Percentiles rank a stretch among this genome's conserved stretches.
Conservation (phyloP, 1,140 invertebrate species). For the Diploscapter pachys region DNA sequence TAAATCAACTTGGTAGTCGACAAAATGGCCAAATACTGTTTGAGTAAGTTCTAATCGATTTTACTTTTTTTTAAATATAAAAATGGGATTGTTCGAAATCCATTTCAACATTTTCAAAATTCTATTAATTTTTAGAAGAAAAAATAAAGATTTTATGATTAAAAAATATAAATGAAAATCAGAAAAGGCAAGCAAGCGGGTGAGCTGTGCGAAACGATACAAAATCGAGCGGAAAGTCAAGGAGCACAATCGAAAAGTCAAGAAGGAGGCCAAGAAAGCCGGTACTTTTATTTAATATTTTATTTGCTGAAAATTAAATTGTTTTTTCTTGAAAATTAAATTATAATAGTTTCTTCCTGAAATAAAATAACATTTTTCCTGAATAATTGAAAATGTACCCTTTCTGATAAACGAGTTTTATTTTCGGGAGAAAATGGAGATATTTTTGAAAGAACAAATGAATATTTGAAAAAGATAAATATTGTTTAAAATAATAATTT, state of each 20-base stretch:
- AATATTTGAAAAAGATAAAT: too few species aligned
- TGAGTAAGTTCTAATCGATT: conserved; percentile 30
- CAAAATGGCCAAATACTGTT: conserved; percentile 42
- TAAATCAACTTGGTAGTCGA: too few species aligned
- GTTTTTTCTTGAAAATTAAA: background rate
- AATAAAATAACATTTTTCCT: background rate
- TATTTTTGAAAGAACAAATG: too few species aligned
- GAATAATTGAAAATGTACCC: too few species aligned
- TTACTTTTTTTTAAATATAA: too few species aligned
- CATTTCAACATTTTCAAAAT: background rate
- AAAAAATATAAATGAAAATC: conserved; percentile 30
- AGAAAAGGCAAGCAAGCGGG: conserved; percentile 60
- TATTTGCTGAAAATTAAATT: background rate
- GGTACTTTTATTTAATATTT: background rate
- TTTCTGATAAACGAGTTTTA: too few species aligned
- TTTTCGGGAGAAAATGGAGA: too few species aligned
- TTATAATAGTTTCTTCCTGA: conserved; percentile 19
- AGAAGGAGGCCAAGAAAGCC: conserved; percentile 57
- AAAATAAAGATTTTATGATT: too few species aligned
- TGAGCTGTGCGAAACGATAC: conserved; percentile 51
- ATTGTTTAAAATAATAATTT: background rate
- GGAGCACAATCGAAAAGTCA: conserved; percentile 60
- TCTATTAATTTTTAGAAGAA: too few species aligned
- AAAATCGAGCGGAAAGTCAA: conserved; percentile 60
- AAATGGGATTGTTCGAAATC: too few species aligned